Percentiles rank a stretch among this genome's conserved stretches.
Conservation (phyloP, 1,140 invertebrate species). For the Monochamus saltuarius region DNA sequence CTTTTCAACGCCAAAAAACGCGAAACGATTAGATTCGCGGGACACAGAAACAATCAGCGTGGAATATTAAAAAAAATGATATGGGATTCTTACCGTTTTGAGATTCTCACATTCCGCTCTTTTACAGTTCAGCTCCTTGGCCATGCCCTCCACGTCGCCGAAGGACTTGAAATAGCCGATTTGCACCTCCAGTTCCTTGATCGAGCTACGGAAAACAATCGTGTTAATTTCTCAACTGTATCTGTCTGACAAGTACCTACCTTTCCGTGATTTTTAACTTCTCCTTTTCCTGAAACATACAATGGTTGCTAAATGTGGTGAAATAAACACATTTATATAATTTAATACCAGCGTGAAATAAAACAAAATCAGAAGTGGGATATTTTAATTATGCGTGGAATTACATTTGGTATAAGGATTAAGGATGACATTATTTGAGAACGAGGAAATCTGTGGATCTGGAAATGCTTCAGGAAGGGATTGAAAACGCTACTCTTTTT, state of each 20-base stretch:
- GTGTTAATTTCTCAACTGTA: neutral
- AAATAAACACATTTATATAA: too few relatives aligned
- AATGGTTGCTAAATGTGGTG: neutral
- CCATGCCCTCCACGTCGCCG: slow-evolving; percentile 22
- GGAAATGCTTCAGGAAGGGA: too few relatives aligned
- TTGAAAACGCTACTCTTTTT: too few relatives aligned
- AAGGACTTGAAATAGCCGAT: slow-evolving; percentile 19
- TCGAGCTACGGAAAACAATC: slow-evolving; percentile 9
- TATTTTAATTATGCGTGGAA: too few relatives aligned
- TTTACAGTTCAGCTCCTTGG: slow-evolving; percentile 26
- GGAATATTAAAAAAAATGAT: neutral
- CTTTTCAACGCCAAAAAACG: neutral
- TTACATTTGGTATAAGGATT: too few relatives aligned
- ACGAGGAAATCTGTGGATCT: too few relatives aligned
- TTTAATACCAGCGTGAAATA: too few relatives aligned
- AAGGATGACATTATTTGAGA: too few relatives aligned
- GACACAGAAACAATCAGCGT: neutral
- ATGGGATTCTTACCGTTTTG: slow-evolving; percentile 27
- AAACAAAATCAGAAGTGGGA: too few relatives aligned
- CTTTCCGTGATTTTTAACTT: slow-evolving; percentile 24
- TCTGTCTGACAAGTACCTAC: slow-evolving; percentile 19
- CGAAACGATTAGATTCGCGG: neutral
- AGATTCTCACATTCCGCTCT: slow-evolving; percentile 32
- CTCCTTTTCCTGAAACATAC: slow-evolving; percentile 30
- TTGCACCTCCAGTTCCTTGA: slow-evolving; percentile 24